These are phyloP conservation scores for Archips crataeganus DNA, from an alignment of 2,888 invertebrate genomes.

Conservation along the genomic window DNA sequence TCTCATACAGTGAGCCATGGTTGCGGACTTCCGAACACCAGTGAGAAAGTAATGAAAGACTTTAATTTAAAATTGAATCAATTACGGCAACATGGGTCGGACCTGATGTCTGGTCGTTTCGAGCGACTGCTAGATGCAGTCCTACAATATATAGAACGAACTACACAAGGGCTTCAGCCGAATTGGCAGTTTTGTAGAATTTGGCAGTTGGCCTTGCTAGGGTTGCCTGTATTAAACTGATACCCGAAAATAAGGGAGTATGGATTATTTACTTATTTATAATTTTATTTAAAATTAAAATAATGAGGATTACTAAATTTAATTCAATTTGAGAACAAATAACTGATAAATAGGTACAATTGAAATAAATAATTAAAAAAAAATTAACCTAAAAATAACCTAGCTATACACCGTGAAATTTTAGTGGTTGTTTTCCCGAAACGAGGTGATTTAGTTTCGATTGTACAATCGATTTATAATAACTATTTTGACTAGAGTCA, in stretches of 20 bases:
- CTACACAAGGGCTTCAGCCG: constrained; percentile 58
- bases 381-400: no score
- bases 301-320: no score
- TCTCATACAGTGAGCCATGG: constrained; percentile 92
- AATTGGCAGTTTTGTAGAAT: constrained; percentile 46
- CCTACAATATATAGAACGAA: constrained; percentile 48
- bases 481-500: no score
- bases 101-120: constrained; percentile 54
- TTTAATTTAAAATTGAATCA: constrained; percentile 57
- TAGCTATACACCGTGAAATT: no score
- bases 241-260: not conserved
- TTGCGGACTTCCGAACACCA: constrained; percentile 74
- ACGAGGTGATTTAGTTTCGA: no score
- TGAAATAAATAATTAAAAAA: no score
- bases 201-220: constrained; percentile 34
- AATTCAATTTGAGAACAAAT: no score
- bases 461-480: no score
- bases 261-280: no score
- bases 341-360: no score
- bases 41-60: constrained; percentile 55
- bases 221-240: constrained; percentile 19
- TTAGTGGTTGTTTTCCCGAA: no score
- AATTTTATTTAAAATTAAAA: no score
- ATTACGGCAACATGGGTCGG: constrained; percentile 76
- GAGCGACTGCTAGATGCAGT: constrained; percentile 54